Evolutionary conservation across 2,113 vertebrate genomes (phyloP), one percentile per base, ranked within the genome.

Genomic region (Etia nguti): DNA sequence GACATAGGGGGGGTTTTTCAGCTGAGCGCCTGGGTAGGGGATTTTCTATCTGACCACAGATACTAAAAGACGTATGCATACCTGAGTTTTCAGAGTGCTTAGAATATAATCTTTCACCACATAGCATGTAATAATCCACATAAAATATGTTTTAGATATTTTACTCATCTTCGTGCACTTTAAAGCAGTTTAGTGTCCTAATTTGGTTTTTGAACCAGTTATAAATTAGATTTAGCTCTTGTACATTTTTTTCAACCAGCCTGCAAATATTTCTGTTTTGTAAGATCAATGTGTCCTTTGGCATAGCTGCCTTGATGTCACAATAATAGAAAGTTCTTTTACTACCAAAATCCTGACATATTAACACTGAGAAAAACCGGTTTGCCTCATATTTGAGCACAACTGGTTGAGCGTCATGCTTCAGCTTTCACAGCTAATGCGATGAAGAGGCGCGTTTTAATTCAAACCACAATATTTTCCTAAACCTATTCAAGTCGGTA

Each of bases 41-140:
- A 87, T 43, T 88, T 89, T 50, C 29, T 54, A 18, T 86, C 77
- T 11, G 34, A 82, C 70, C 55, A 79, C 22, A 6, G 50, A 83
- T 29, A 86, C 41, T 84, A 46, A 91, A 89, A 90, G 43, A 41
- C 85, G 29, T 13, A 59, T 82, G 73, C 15, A 20, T 46, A 62
- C 24, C 55, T 65, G 29, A 82, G 16, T 46, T 26, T 79, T 34
- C 6, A 13, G 3, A 50, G 60, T 56, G 34, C 73, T 48, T 22
- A 11, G 22, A 52, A 34, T 59, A 24, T 68, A 77, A 89, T 18
- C 16, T 31, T 22, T 52, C 46, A 13, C 24, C 48, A 41, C 31
- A 38, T 70, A 18, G 16, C 2, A 4, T 18, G 3, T 52, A 16
- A 22, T 48, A n/a, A 57, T 57, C 24, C 24, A 68, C 26, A 65